A percentile compares a stretch with the other conserved stretches of the same genome.
Evolutionary conservation across 35 echinoderm and acorn worm species (phyloP).

Genomic region (Eucidaris tribuloides): DNA sequence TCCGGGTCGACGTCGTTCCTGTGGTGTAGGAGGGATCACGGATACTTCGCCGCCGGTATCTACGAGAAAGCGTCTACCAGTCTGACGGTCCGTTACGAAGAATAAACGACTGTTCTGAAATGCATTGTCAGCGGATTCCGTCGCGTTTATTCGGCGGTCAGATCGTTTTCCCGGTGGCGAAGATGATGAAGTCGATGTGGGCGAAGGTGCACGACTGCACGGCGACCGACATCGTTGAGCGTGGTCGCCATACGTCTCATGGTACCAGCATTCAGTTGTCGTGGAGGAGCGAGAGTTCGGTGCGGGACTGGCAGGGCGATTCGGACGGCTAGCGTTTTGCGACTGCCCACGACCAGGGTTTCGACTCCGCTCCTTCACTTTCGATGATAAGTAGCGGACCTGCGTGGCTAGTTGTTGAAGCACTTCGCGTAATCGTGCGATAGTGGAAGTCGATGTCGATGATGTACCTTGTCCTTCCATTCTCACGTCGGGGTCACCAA

Average conservation of each 20-base stretch:
- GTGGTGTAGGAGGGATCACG: background rate
- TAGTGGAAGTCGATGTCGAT: too few relatives aligned
- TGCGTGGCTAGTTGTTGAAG: too few relatives aligned
- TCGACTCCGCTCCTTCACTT: too few relatives aligned
- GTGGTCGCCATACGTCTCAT: background rate
- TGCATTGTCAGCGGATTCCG: background rate
- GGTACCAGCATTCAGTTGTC: constrained; percentile 31
- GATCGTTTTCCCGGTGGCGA: background rate
- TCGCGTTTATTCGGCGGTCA: background rate
- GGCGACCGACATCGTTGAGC: constrained; percentile 18
- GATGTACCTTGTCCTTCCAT: too few relatives aligned
- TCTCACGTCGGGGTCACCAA: too few relatives aligned
- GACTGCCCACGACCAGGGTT: too few relatives aligned
- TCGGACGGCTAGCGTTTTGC: too few relatives aligned
- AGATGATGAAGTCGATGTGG: background rate
- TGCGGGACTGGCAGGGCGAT: too few relatives aligned
- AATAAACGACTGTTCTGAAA: constrained; percentile 10
- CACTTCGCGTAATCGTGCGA: too few relatives aligned
- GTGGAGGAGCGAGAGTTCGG: too few relatives aligned
- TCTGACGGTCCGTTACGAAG: background rate
- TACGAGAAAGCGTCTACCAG: background rate
- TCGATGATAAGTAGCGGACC: too few relatives aligned
- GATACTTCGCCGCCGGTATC: constrained; percentile 3
- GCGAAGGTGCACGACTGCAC: background rate
- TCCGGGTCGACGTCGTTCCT: background rate